Percentiles rank a stretch among this genome's conserved stretches.
These are phyloP conservation scores for Natator depressus DNA, from an alignment of 2,113 vertebrate species.

Conservation along the genomic window DNA sequence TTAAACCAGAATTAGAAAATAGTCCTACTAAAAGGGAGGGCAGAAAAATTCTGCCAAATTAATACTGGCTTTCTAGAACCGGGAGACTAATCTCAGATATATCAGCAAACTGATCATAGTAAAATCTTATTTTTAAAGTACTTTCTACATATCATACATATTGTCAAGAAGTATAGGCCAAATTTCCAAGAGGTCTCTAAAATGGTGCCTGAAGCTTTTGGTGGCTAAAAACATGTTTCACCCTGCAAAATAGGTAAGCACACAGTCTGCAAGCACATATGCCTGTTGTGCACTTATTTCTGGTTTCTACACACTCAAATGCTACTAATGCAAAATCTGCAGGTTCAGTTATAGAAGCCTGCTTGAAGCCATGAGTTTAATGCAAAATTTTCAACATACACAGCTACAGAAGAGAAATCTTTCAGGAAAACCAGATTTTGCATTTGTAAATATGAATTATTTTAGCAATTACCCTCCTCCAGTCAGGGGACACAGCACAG, in stretches of 20 bases:
- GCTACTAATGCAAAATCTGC: not conserved
- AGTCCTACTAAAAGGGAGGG: not conserved
- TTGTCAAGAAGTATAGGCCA: not conserved
- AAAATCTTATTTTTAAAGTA: not conserved
- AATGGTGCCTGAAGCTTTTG: not conserved
- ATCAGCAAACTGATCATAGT: not conserved
- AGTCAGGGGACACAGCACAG: not conserved
- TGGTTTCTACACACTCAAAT: not conserved
- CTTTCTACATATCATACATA: not conserved
- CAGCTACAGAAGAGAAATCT: fast-evolving
- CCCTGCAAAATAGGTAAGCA: not conserved
- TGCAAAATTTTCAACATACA: not conserved
- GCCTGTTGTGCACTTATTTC: not conserved
- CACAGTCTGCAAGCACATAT: not conserved
- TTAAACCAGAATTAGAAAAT: not conserved
- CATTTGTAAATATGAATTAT: not conserved
- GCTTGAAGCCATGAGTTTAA: not conserved
- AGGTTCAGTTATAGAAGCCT: not conserved
- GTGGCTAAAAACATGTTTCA: not conserved
- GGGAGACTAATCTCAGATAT: not conserved
- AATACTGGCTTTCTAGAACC: not conserved
- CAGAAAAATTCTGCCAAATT: not conserved
- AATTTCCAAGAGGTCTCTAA: not conserved
- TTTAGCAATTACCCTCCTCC: not conserved
- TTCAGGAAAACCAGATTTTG: not conserved